Evolutionary conservation across 2,888 invertebrate genomes (phyloP), one percentile per base, ranked within the genome.

Genomic region (Himalopsyche kuldschensis): DNA sequence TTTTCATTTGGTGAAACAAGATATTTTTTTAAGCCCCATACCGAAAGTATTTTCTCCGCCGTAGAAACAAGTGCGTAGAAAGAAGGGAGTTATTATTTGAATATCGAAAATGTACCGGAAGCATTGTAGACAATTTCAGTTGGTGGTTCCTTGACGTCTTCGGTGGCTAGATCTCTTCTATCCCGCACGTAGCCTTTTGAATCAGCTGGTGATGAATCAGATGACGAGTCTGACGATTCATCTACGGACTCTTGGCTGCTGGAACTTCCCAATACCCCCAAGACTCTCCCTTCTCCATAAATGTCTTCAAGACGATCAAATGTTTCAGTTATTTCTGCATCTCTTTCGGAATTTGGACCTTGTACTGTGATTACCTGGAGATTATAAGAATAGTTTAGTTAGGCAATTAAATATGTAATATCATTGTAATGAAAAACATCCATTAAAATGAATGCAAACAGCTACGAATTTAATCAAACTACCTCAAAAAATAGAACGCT

Each of bases 271-370:
- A 94, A 87, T 75, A 94, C 92, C 0, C 93, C 94, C 24, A 94
- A 88, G 4, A 94, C 93, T 82, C 91, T 89, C 3, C 93, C 93
- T 5, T 90, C 89, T 0, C 93, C 94, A 85, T 93, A 93, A 85
- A 93, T 92, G 82, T 92, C 92, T 86, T 93, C 90, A 0, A 93
- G 91, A 17, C 93, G 89, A 0, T 92, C 92, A 87, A 92, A 94
- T 10, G 92, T 91, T 86, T 93, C 92, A 8, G 93, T 90, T 89
- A 94, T 91, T 88, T 93, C 93, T 0, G 92, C 91, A 84, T 94
- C 94, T 75, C 93, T 91, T 87, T 93, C 93, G 30, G 93, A 92
- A 89, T 91, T 91, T n/a, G 92, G 92, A 0, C 93, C 93, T 88
- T 92, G 92, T 76, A 93, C 89, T 4, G 91, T 92, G 79, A 94